Base-by-base conservation (phyloP, 2,113 vertebrate species). In the Dipodomys merriami region DNA sequence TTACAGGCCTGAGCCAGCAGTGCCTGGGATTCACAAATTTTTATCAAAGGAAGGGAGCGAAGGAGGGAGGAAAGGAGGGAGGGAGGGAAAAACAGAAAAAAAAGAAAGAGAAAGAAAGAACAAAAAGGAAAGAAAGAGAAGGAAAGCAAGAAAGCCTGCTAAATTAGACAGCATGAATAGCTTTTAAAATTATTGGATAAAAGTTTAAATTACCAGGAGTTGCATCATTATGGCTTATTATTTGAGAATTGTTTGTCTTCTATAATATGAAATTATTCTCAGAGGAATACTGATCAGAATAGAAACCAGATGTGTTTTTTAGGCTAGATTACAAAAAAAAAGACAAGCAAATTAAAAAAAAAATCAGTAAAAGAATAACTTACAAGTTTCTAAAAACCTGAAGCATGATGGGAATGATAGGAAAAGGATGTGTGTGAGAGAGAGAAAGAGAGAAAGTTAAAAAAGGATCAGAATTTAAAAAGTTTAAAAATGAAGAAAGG, bases 261-360 rank as follows among this genome's bases (percentile, higher is more conserved):
- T 98, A 98, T 97, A 98, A 98, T 98, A 98, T 95, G 97, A 98
- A 98, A 95, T 96, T 98, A 96, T 95, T 98, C 97, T 98, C 97
- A 94, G 74, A 95, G 96, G 97, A 98, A 97, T 97, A 98, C 96
- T 98, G 97, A 97, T 98, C 98, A 97, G 97, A 98, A 98, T 98
- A 97, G 95, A 96, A 98, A 98, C 97, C 98, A 98, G 98, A 98
- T 98, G 97, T 98, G 95, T 96, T 98, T 98, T 98, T 97, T 91
- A 57, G 97, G 96, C 95, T 90, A 98, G 96, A 97, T 83, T 98
- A 95, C n/a, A 96, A 97, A 97, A 97, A 94, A 91, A 73, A 95
- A 39, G 35, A 98, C 97, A 98, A 98, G 97, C 95, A 97, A 98
- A 94, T 94, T 57, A 57, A 57, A 57, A 57, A 97, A 97, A 98